A percentile compares a stretch with the other conserved stretches of the same genome.
phyloP scores from a whole-genome alignment of 2,113 vertebrate species.

The Neopipo cinnamomea region DNA sequence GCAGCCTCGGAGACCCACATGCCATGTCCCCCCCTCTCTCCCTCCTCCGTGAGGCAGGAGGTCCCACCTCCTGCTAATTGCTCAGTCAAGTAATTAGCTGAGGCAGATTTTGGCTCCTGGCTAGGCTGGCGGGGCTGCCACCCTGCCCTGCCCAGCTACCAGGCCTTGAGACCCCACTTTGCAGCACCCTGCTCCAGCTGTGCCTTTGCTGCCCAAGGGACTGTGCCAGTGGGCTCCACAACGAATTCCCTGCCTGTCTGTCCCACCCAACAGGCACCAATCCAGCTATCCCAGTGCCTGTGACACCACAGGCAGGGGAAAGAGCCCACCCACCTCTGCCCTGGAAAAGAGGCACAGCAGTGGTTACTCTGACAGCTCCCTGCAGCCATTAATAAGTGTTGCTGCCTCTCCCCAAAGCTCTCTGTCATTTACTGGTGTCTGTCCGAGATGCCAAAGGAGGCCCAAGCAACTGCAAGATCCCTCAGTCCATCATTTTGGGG shows the following conservation, averaged over 20 bases:
- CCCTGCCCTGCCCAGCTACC: background rate
- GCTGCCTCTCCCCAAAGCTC: background rate
- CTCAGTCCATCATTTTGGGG: background rate
- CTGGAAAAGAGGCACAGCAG: background rate
- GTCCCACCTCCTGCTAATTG: background rate
- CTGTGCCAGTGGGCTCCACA: no score
- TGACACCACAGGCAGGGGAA: background rate
- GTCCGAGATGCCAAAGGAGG: background rate
- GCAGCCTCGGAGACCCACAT: background rate
- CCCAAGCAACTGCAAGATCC: background rate
- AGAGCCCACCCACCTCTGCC: background rate
- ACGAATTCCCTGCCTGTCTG: background rate
- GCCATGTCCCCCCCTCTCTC: background rate
- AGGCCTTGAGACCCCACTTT: fast-evolving
- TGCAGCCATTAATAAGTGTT: background rate
- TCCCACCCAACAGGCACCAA: background rate
- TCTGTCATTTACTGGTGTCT: background rate
- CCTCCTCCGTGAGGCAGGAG: background rate
- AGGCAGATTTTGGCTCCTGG: background rate
- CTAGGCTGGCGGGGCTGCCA: background rate
- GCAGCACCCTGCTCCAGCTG: background rate
- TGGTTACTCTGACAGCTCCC: background rate
- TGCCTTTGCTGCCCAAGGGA: background rate
- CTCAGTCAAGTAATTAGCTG: background rate
- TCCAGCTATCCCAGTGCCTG: background rate